Base-by-base conservation (phyloP, 2,888 invertebrate genomes). In the Aelia acuminata region DNA sequence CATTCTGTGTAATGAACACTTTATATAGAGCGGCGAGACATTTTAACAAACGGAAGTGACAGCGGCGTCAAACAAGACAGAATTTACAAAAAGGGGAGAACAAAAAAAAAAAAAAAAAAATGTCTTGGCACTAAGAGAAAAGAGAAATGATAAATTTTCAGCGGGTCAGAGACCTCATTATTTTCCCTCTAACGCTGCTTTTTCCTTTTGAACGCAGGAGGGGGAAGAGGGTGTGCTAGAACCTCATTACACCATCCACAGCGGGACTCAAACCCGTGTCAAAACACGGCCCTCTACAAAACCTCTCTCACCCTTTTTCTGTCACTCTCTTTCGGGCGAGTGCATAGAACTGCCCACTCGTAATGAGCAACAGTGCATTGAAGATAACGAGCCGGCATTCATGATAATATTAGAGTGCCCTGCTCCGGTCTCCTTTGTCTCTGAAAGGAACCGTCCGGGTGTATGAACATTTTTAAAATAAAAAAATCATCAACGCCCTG, bases 161-260 rank as follows among this genome's bases (percentile, higher is more conserved):
- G 20, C 75, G 39, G 75, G 75, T 80, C 75, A 80, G 39, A 22
- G 43, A 43, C 75, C 75, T 80, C 75, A 80, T 80, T 80, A 80
- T 80, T 80, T 80, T 80, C 43, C 43, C 75, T 80, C 75, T 43
- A 43, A 80, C 39, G 75, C 75, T 43, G 43, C 43, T 43, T 35
- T 80, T 43, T 43, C 75, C 75, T 80, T 80, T 80, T 80, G 75
- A 63, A 63, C 63, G 63, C n/a, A 26, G 53, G 10, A 26, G n/a
- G n/a, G 53, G n/a, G n/a, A n/a, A n/a, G n/a, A 11, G n/a, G 26
- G n/a, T 10, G 53, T 11, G n/a, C 15, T 63, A 18, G 63, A 15
- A 3, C 63, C 63, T 63, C 63, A 63, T 63, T 63, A 63, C 63
- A 31, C 63, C 63, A 31, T 63, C 63, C 7, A 63, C 31, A 31